These are phyloP conservation scores for Scortum barcoo DNA, from an alignment of 2,113 vertebrate genomes.

Conservation along the genomic window DNA sequence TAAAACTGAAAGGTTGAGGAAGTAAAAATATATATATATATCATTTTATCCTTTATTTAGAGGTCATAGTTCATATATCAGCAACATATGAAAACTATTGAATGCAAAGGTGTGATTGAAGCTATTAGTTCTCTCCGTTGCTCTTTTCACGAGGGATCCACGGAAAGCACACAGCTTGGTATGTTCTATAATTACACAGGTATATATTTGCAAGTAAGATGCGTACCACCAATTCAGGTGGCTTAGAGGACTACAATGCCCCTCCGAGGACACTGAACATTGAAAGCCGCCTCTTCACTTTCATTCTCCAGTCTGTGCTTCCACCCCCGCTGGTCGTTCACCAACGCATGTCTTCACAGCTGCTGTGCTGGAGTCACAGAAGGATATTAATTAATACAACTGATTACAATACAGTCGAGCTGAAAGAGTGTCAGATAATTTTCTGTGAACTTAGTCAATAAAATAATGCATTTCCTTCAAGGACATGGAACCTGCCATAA, in stretches of 20 bases:
- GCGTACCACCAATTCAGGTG: too few relatives aligned
- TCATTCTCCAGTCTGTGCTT: not conserved
- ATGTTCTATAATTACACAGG: not conserved
- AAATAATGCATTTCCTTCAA: not conserved
- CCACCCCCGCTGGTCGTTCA: not conserved
- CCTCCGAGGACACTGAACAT: not conserved
- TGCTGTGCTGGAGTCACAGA: not conserved
- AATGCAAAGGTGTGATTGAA: not conserved
- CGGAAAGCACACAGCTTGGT: not conserved
- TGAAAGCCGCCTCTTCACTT: too few relatives aligned
- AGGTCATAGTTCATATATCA: not conserved
- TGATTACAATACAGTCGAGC: not conserved
- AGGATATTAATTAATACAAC: not conserved
- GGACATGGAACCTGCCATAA: not conserved
- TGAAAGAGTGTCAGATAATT: not conserved
- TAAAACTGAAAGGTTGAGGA: not conserved
- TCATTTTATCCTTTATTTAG: not conserved
- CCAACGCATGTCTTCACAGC: conserved; percentile 2
- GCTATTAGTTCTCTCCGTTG: not conserved
- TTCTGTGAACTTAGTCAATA: not conserved
- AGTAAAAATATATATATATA: not conserved
- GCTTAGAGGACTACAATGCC: not conserved
- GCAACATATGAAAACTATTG: not conserved
- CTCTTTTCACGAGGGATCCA: too few relatives aligned
- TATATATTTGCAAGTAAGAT: not conserved